These are phyloP conservation scores for Pantala flavescens DNA, from an alignment of 1,140 invertebrate genomes.

Conservation along the genomic window DNA sequence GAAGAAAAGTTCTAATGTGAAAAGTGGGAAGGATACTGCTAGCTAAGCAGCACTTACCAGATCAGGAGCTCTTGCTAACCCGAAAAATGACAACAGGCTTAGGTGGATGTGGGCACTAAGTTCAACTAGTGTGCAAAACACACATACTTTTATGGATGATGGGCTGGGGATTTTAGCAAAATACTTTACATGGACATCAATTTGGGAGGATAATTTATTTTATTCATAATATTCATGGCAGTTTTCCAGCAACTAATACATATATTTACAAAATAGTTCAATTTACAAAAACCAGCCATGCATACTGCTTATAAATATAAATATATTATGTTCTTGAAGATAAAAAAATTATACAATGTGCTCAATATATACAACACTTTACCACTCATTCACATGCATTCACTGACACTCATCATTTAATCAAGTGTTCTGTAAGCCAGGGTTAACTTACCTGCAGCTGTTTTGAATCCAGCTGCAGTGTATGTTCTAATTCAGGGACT, in stretches of 20 bases:
- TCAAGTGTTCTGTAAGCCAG: neutral
- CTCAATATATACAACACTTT: neutral
- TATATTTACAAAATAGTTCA: constrained; percentile 2
- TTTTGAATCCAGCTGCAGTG: constrained; percentile 12
- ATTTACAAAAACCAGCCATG: neutral
- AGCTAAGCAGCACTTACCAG: neutral
- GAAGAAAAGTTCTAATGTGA: neutral
- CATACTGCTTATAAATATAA: neutral
- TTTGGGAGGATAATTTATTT: constrained; percentile 1
- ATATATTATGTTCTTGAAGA: neutral
- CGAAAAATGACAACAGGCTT: neutral
- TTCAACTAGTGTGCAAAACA: neutral
- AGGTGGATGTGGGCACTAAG: neutral
- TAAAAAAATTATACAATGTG: neutral
- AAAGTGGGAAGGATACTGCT: neutral
- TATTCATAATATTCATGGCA: neutral
- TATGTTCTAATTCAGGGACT: constrained; percentile 17
- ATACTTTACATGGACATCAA: neutral
- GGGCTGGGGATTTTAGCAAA: neutral
- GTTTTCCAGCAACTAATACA: neutral
- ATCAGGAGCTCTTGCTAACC: constrained; percentile 3
- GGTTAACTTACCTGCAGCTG: constrained; percentile 13
- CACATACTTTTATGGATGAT: constrained; percentile 3
- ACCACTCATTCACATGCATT: neutral
- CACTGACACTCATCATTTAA: neutral